These are phyloP conservation scores for Thecophora atra DNA, from an alignment of 2,888 invertebrate genomes.

Conservation along the genomic window DNA sequence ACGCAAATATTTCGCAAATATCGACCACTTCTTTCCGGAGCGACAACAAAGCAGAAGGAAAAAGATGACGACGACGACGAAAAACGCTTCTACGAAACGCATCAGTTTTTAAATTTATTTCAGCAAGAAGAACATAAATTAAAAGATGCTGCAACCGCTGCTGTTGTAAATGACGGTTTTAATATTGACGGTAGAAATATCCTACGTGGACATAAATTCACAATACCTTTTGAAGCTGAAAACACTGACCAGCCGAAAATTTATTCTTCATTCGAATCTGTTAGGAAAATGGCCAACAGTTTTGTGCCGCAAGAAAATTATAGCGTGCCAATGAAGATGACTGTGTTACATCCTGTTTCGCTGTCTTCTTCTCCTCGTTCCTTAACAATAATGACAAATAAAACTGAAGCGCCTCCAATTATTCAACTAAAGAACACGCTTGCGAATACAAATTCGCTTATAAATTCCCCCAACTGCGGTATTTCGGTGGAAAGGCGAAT, in stretches of 20 bases:
- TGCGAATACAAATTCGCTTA: conserved; percentile 3
- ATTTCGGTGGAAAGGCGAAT: conserved; percentile 62
- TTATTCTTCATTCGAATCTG: not conserved
- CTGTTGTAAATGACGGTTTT: not conserved
- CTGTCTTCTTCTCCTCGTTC: not conserved
- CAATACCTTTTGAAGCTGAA: not conserved
- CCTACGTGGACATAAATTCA: not conserved
- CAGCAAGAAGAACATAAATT: conserved; percentile 40
- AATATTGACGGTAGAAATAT: not conserved
- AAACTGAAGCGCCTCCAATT: not conserved
- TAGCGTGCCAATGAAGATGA: not conserved
- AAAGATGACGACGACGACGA: conserved; percentile 41
- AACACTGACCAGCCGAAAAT: not conserved
- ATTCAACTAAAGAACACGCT: conserved; percentile 4
- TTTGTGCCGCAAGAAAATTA: not conserved
- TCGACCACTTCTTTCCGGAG: conserved; percentile 55
- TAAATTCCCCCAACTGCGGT: conserved; percentile 57
- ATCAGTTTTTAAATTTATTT: conserved; percentile 45
- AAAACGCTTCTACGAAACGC: conserved; percentile 21
- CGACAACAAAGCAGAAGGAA: conserved; percentile 12
- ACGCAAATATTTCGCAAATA: conserved; percentile 57
- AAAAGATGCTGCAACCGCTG: conserved; percentile 4
- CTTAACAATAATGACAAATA: not conserved
- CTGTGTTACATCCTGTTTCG: not conserved
- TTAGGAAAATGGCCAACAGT: not conserved